Conservation (phyloP, 2,888 invertebrate genomes). For the Noctua pronuba region DNA sequence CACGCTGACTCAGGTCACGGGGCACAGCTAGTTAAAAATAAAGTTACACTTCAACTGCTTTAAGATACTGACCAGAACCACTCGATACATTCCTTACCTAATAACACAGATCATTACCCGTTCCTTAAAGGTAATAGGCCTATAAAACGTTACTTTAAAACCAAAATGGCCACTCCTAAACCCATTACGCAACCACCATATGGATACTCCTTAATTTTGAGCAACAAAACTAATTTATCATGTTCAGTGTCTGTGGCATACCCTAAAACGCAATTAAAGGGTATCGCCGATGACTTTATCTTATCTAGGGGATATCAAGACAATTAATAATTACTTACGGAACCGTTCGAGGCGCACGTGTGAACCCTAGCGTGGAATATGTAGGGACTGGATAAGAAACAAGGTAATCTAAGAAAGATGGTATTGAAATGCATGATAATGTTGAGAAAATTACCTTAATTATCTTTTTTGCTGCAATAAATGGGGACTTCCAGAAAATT, state of each 20-base stretch:
- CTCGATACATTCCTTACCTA: background rate
- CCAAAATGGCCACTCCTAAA: slow-evolving; percentile 28
- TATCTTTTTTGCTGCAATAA: background rate
- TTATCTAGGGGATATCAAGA: slow-evolving; percentile 69
- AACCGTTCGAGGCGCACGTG: slow-evolving; percentile 63
- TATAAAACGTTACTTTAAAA: slow-evolving; percentile 42
- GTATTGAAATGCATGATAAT: background rate
- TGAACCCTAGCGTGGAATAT: slow-evolving; percentile 52
- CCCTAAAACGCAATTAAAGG: slow-evolving; percentile 69
- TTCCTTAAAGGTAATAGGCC: background rate
- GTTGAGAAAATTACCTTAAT: background rate
- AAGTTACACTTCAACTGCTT: no score
- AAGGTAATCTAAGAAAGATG: background rate
- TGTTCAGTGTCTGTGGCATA: slow-evolving; percentile 56
- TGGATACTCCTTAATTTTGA: slow-evolving; percentile 33
- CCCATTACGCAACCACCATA: slow-evolving; percentile 43
- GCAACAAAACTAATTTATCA: slow-evolving; percentile 60
- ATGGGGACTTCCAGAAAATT: no score
- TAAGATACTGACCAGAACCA: no score
- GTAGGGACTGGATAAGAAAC: slow-evolving; percentile 53
- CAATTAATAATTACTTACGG: slow-evolving; percentile 70
- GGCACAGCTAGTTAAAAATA: no score
- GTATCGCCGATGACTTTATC: slow-evolving; percentile 69
- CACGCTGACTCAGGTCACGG: no score
- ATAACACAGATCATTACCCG: slow-evolving; percentile 6